phyloP scores from a whole-genome alignment of 2,113 vertebrate species.

The Axis porcinus region DNA sequence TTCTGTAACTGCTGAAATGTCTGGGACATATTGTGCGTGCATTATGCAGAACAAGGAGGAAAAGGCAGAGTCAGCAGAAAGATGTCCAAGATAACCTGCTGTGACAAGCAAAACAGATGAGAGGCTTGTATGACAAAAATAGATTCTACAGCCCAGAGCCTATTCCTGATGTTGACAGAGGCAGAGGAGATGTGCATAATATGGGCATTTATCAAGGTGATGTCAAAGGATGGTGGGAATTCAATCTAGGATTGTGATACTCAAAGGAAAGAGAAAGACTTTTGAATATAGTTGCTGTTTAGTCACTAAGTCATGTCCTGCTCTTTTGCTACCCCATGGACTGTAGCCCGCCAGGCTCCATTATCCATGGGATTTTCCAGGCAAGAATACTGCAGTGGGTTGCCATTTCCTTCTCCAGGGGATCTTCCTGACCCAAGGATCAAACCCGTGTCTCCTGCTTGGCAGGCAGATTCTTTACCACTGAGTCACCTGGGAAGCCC shows the following conservation, averaged over 20 bases:
- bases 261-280: neutral
- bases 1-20: neutral
- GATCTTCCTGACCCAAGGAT: neutral
- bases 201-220: conserved; percentile 17
- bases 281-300: neutral
- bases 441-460: neutral
- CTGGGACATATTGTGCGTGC: neutral
- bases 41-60: conserved; percentile 32
- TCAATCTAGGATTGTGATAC: neutral
- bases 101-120: conserved; percentile 59
- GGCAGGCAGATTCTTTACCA: neutral
- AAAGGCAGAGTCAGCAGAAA: conserved; percentile 49
- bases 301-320: neutral
- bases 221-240: neutral
- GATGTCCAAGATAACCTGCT: conserved; percentile 18
- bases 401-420: neutral
- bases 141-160: neutral
- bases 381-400: neutral
- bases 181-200: neutral
- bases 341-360: neutral
- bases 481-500: neutral
- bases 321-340: neutral
- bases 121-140: conserved; percentile 45
- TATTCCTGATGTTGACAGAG: neutral
- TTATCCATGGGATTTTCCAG: neutral